Evolutionary conservation across 2,113 vertebrate species (phyloP).

Genomic region (Sebastes schlegelii): DNA sequence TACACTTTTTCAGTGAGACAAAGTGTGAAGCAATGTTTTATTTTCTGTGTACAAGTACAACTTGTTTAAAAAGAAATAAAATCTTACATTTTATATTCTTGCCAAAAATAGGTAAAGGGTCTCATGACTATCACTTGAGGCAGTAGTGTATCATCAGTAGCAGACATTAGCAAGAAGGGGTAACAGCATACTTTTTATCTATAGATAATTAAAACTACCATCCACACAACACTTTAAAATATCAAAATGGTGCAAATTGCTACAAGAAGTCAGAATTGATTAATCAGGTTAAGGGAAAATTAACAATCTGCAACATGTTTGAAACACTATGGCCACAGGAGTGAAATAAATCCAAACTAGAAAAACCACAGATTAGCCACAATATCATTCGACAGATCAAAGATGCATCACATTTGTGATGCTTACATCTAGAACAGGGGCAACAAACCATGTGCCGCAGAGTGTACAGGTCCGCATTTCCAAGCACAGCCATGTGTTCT

Average conservation of each 20-base stretch:
- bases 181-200: slow-evolving; percentile 45
- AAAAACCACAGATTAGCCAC: not conserved
- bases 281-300: slow-evolving; percentile 1
- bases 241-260: slow-evolving; percentile 45
- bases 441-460: not conserved
- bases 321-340: not conserved
- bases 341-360: not conserved
- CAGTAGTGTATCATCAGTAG: not conserved
- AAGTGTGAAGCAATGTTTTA: slow-evolving; percentile 81
- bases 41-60: slow-evolving; percentile 79
- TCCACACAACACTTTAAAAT: slow-evolving; percentile 68
- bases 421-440: slow-evolving; percentile 4
- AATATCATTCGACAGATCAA: not conserved
- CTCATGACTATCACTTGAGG: slow-evolving; percentile 1
- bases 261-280: slow-evolving; percentile 9
- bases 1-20: slow-evolving; percentile 51
- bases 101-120: slow-evolving; percentile 19
- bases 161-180: slow-evolving; percentile 26
- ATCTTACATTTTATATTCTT: slow-evolving; percentile 59
- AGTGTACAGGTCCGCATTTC: not conserved
- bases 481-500: slow-evolving; percentile 11
- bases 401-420: not conserved
- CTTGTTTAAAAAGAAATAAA: slow-evolving; percentile 78
- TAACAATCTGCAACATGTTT: slow-evolving; percentile 30
- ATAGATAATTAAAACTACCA: slow-evolving; percentile 70